Evolutionary conservation across 2,797 vertebrate genomes (phyloP).

Genomic region (Erethizon dorsatum): DNA sequence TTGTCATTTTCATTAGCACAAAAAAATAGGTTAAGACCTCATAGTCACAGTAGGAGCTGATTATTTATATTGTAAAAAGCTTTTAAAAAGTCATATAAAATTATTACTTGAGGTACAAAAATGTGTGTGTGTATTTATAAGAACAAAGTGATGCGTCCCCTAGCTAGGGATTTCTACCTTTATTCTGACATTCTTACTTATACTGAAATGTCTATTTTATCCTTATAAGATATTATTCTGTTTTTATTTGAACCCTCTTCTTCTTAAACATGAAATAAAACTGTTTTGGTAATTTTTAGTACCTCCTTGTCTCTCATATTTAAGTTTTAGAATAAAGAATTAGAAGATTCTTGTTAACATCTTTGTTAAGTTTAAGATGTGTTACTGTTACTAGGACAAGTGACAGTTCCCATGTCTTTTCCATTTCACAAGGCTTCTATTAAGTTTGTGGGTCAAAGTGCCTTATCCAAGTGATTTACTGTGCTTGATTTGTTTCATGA

Average conservation of each 20-base stretch:
- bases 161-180: not conserved
- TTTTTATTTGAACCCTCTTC: constrained; percentile 37
- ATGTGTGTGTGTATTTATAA: not conserved
- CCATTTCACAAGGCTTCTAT: constrained; percentile 17
- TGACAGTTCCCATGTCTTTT: not conserved
- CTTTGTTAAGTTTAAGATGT: constrained; percentile 41
- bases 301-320: constrained; percentile 46
- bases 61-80: not conserved
- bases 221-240: not conserved
- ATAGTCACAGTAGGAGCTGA: not conserved
- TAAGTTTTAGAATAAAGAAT: constrained; percentile 50
- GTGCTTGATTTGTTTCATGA: constrained; percentile 33
- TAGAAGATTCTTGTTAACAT: constrained; percentile 43
- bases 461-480: constrained; percentile 42
- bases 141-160: not conserved
- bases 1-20: constrained; percentile 32
- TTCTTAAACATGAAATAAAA: constrained; percentile 9
- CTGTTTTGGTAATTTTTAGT: constrained; percentile 30
- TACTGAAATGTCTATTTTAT: constrained; percentile 16
- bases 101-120: not conserved
- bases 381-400: not conserved
- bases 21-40: not conserved
- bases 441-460: not conserved
- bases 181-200: constrained; percentile 37
- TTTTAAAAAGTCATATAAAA: constrained; percentile 3